Conservation (phyloP, 2,888 invertebrate genomes). For the Melipona bicolor region DNA sequence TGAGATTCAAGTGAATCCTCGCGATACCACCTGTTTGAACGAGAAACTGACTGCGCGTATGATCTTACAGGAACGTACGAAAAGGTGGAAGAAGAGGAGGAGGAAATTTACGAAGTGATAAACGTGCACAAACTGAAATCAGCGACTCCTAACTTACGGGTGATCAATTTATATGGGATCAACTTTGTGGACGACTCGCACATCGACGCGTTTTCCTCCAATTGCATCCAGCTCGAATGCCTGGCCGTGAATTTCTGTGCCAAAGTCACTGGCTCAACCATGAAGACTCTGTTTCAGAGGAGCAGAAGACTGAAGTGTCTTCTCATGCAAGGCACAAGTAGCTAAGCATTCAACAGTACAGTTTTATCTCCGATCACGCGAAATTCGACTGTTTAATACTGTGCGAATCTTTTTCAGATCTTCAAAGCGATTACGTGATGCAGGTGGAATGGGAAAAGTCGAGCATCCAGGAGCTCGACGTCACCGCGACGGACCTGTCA, state of each 20-base stretch:
- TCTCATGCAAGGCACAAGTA: slow-evolving; percentile 98
- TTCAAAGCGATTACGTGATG: slow-evolving; percentile 96
- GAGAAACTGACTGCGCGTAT: background rate
- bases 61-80: slow-evolving; percentile 93
- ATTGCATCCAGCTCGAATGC: slow-evolving; percentile 98
- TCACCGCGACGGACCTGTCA: slow-evolving; percentile 98
- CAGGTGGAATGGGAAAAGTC: slow-evolving; percentile 99
- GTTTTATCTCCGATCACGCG: background rate
- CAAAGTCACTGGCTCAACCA: slow-evolving; percentile 97
- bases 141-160: slow-evolving; percentile 98
- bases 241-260: slow-evolving; percentile 98
- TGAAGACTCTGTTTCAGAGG: slow-evolving; percentile 96
- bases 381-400: background rate
- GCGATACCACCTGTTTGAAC: background rate
- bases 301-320: slow-evolving; percentile 96
- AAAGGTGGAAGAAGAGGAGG: slow-evolving; percentile 99
- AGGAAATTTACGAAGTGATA: slow-evolving; percentile 99
- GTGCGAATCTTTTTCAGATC: slow-evolving; percentile 85
- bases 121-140: slow-evolving; percentile 99
- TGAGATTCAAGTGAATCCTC: background rate
- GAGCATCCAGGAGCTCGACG: slow-evolving; percentile 96
- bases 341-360: slow-evolving; percentile 62
- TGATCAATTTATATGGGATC: slow-evolving; percentile 99
- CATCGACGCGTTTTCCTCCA: slow-evolving; percentile 98
- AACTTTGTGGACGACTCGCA: slow-evolving; percentile 99